Evolutionary conservation across 92 coral and sea anemone species (phyloP).

Genomic region (Zoanthus sansibaricus): DNA sequence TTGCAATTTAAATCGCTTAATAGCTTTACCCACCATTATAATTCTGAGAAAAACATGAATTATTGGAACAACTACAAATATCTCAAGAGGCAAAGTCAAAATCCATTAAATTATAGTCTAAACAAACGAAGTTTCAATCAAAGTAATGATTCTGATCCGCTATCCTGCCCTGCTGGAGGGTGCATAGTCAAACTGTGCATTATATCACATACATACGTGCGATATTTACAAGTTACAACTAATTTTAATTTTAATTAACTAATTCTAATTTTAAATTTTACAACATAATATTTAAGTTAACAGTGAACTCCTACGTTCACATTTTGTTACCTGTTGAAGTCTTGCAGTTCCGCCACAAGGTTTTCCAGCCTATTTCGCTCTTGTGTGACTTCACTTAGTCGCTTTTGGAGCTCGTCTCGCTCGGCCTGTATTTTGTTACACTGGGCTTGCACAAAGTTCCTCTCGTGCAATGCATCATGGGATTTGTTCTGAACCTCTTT

Average conservation of each 20-base stretch:
- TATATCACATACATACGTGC: no score
- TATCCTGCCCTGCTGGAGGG: no score
- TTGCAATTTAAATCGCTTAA: no score
- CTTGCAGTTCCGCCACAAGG: conserved; percentile 89
- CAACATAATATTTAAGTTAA: no score
- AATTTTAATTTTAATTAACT: no score
- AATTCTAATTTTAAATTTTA: not conserved
- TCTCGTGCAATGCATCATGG: conserved; percentile 87
- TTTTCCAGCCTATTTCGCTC: conserved; percentile 92
- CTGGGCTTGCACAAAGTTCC: conserved; percentile 85
- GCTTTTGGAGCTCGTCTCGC: conserved; percentile 80
- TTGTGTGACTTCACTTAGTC: conserved; percentile 75
- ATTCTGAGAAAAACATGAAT: not conserved
- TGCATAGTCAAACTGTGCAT: no score
- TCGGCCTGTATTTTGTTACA: conserved; percentile 83
- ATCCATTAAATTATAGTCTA: not conserved
- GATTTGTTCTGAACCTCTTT: conserved; percentile 83
- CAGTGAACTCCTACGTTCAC: not conserved
- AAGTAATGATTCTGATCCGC: not conserved
- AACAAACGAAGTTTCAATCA: not conserved
- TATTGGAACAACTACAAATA: not conserved
- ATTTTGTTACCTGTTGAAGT: conserved; percentile 80
- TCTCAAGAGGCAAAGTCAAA: not conserved
- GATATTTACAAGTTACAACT: no score
- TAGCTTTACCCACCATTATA: not conserved